Evolutionary conservation across 2,113 vertebrate species (phyloP).

Genomic region (Burhinus oedicnemus): DNA sequence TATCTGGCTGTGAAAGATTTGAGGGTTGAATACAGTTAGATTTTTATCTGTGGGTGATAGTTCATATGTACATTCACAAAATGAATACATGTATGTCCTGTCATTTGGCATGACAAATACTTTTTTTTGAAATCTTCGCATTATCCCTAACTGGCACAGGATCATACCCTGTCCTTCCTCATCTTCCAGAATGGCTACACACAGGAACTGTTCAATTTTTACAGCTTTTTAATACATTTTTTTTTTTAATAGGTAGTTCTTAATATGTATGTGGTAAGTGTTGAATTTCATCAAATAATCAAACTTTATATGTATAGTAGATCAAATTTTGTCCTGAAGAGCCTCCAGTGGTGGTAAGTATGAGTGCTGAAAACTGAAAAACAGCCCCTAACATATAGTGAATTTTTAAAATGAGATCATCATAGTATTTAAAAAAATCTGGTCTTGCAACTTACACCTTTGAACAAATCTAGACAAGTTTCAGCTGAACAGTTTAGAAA

Average conservation of each 20-base stretch:
- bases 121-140: background rate
- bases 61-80: background rate
- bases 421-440: background rate
- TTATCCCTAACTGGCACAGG: background rate
- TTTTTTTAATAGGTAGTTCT: background rate
- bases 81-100: background rate
- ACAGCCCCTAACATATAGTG: background rate
- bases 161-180: background rate
- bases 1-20: background rate
- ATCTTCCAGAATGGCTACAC: background rate
- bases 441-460: conserved; percentile 27
- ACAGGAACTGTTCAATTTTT: background rate
- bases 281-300: background rate
- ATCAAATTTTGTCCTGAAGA: background rate
- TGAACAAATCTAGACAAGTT: conserved; percentile 43
- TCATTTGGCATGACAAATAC: background rate
- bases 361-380: background rate
- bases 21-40: background rate
- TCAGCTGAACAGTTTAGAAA: background rate
- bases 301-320: background rate
- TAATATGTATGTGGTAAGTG: background rate
- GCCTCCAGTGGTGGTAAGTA: background rate
- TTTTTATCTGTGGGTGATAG: background rate
- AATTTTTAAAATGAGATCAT: conserved; percentile 52
- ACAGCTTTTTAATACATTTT: background rate